Conservation (phyloP, 2,797 vertebrate species). For the Lophotriccus pileatus region DNA sequence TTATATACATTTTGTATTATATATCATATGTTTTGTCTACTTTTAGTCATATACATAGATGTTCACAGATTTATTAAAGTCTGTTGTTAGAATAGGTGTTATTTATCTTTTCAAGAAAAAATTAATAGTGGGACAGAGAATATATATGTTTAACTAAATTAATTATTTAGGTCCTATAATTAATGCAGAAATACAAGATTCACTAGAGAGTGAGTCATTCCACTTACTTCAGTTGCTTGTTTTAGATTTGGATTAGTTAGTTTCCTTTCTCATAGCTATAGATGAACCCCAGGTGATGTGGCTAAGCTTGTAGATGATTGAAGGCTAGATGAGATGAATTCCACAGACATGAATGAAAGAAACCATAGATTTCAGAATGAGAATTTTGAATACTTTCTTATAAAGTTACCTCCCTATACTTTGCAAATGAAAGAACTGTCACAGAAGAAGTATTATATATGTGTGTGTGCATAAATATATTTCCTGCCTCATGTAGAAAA, state of each 20-base stretch:
- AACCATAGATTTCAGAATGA: background rate
- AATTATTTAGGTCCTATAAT: background rate
- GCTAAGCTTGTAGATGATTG: background rate
- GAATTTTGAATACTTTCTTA: background rate
- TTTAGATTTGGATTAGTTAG: background rate
- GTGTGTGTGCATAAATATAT: accelerated
- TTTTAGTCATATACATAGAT: background rate
- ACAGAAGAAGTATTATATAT: background rate
- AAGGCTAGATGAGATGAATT: background rate
- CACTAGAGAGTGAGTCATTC: background rate
- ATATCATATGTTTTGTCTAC: background rate
- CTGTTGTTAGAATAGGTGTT: background rate
- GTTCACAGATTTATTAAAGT: background rate
- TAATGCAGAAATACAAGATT: background rate
- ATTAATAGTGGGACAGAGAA: background rate
- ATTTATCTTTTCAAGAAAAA: background rate
- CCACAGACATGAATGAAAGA: background rate
- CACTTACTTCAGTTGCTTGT: background rate
- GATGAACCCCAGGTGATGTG: background rate
- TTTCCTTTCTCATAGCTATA: background rate
- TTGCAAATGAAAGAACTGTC: background rate
- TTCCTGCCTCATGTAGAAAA: background rate
- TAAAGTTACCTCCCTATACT: background rate
- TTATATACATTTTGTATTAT: background rate
- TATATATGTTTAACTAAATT: background rate